Percentiles rank a stretch among this genome's conserved stretches.
These are phyloP conservation scores for Eupithecia abbreviata DNA, from an alignment of 2,888 invertebrate species.

Conservation along the genomic window DNA sequence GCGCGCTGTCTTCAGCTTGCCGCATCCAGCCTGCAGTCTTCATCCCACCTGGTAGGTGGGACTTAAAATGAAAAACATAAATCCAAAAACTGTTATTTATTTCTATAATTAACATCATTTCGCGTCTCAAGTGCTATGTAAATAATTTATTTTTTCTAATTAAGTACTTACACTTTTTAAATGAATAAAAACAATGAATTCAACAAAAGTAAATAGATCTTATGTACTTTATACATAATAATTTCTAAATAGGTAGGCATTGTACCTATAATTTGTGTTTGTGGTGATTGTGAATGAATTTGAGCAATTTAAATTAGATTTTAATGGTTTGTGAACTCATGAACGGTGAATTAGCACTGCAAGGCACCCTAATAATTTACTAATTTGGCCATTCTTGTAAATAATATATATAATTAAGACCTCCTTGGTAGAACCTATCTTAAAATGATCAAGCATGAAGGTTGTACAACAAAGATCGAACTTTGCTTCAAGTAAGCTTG, in stretches of 20 bases:
- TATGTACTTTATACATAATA: slow-evolving; percentile 56
- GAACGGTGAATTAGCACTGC: background rate
- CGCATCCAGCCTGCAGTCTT: too few relatives aligned
- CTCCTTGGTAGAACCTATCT: background rate
- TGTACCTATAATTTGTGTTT: background rate
- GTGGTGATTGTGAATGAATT: slow-evolving; percentile 25
- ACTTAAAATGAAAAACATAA: slow-evolving; percentile 54
- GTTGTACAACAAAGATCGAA: background rate
- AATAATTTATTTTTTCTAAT: slow-evolving; percentile 52
- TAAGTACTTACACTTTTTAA: slow-evolving; percentile 53
- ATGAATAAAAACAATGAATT: slow-evolving; percentile 49
- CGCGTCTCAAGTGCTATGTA: slow-evolving; percentile 69
- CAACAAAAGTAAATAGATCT: slow-evolving; percentile 37
- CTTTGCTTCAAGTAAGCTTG: background rate
- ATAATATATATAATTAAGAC: background rate
- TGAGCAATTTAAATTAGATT: slow-evolving; percentile 36
- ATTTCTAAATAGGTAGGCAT: background rate
- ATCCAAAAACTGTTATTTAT: slow-evolving; percentile 75
- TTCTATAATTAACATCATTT: slow-evolving; percentile 75
- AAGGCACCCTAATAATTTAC: background rate
- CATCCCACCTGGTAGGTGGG: too few relatives aligned
- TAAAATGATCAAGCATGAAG: background rate
- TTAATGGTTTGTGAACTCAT: background rate
- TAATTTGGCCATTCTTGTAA: background rate
- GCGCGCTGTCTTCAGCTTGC: too few relatives aligned